Evolutionary conservation across 2,888 invertebrate genomes (phyloP).

Genomic region (Lithophane ornitopus): DNA sequence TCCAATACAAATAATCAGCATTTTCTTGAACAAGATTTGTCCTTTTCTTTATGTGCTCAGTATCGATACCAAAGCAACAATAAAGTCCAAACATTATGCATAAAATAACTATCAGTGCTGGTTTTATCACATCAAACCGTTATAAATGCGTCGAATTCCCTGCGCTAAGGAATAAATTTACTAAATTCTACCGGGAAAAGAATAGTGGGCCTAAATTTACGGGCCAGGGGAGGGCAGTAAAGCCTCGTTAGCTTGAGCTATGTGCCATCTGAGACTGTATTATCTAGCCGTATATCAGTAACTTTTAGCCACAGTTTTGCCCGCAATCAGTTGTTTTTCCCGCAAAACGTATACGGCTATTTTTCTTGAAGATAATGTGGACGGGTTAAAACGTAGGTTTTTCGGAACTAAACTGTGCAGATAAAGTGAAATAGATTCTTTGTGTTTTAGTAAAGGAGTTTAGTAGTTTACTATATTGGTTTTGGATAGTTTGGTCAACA

Average conservation of each 20-base stretch:
- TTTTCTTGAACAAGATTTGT: slow-evolving; percentile 13
- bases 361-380: slow-evolving; percentile 48
- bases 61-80: slow-evolving; percentile 40
- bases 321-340: slow-evolving; percentile 57
- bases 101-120: slow-evolving; percentile 55
- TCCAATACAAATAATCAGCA: slow-evolving; percentile 6
- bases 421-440: slow-evolving; percentile 39
- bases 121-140: slow-evolving; percentile 66
- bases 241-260: slow-evolving; percentile 88
- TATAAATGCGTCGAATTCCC: slow-evolving; percentile 66
- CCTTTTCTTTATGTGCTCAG: slow-evolving; percentile 30
- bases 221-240: slow-evolving; percentile 85
- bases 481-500: slow-evolving; percentile 24
- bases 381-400: slow-evolving; percentile 51
- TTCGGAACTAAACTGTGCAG: slow-evolving; percentile 24
- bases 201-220: slow-evolving; percentile 88
- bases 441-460: slow-evolving; percentile 21
- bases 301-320: slow-evolving; percentile 68
- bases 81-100: slow-evolving; percentile 56
- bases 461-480: slow-evolving; percentile 26
- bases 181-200: slow-evolving; percentile 86
- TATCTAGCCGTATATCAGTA: slow-evolving; percentile 73
- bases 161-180: slow-evolving; percentile 84
- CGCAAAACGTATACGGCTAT: slow-evolving; percentile 27
- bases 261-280: slow-evolving; percentile 82